Evolutionary conservation across 2,888 invertebrate genomes (phyloP).

Genomic region (Cataglyphis albicans): DNA sequence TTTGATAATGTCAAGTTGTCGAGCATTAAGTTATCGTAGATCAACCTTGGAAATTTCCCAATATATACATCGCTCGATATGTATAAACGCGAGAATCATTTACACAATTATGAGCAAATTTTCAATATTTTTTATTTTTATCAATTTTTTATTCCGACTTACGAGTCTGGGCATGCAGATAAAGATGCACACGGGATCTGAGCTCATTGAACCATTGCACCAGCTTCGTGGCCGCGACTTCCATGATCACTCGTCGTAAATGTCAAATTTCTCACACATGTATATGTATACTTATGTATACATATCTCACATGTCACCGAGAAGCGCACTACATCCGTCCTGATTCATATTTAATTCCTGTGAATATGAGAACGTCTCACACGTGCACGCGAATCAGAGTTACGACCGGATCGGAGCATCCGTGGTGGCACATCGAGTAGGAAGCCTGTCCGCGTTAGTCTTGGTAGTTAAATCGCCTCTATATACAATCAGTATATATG

Average conservation of each 20-base stretch:
- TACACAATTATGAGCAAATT: background rate
- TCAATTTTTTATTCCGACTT: conserved; percentile 73
- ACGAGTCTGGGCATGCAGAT: conserved; percentile 82
- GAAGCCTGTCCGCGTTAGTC: background rate
- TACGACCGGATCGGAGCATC: background rate
- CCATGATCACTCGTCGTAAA: conserved; percentile 73
- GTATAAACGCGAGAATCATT: background rate
- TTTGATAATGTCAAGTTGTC: background rate
- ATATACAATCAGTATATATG: background rate
- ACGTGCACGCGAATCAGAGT: background rate
- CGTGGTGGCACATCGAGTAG: background rate
- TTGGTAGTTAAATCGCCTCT: conserved; percentile 20
- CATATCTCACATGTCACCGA: conserved; percentile 7
- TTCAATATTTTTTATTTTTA: background rate
- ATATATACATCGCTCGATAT: background rate
- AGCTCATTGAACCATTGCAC: conserved; percentile 82
- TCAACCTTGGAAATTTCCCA: background rate
- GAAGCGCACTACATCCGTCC: conserved; percentile 5
- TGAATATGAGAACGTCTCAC: background rate
- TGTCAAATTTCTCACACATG: background rate
- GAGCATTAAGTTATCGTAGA: background rate
- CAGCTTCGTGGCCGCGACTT: conserved; percentile 79
- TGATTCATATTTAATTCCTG: conserved; percentile 5
- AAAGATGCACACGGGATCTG: conserved; percentile 81
- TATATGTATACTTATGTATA: background rate